A percentile compares a stretch with the other conserved stretches of the same genome.
Conservation (phyloP, 2,888 invertebrate genomes). For the Megaustenia siamemsis region DNA sequence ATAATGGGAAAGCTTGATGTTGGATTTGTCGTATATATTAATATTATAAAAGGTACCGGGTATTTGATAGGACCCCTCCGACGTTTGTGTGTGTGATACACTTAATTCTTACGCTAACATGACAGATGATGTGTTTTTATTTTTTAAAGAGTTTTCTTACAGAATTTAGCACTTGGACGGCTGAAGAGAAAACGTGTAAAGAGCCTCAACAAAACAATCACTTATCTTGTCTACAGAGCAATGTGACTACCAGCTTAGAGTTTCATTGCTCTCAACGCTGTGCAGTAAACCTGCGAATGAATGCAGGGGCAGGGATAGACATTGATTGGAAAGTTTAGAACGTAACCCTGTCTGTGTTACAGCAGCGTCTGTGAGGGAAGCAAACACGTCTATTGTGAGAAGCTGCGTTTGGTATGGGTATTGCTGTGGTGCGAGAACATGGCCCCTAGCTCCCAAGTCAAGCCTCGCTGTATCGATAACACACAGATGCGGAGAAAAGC, state of each 20-base stretch:
- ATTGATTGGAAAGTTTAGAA: neutral
- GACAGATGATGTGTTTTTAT: neutral
- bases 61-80: neutral
- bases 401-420: neutral
- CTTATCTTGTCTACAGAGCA: neutral
- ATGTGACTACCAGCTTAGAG: neutral
- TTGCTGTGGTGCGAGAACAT: constrained; percentile 18
- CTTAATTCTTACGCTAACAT: constrained; percentile 34
- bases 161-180: neutral
- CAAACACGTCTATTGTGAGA: neutral
- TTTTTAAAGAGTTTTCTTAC: neutral
- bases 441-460: neutral
- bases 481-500: constrained; percentile 22
- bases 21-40: neutral
- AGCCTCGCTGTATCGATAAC: constrained; percentile 19
- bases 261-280: neutral
- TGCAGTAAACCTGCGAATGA: neutral
- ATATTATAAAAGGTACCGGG: neutral
- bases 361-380: neutral
- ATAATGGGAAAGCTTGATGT: neutral
- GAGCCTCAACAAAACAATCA: neutral
- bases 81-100: neutral
- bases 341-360: constrained; percentile 3
- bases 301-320: neutral
- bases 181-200: neutral